These are phyloP conservation scores for Lasioglossum albipes DNA, from an alignment of 1,140 invertebrate species.

Conservation along the genomic window DNA sequence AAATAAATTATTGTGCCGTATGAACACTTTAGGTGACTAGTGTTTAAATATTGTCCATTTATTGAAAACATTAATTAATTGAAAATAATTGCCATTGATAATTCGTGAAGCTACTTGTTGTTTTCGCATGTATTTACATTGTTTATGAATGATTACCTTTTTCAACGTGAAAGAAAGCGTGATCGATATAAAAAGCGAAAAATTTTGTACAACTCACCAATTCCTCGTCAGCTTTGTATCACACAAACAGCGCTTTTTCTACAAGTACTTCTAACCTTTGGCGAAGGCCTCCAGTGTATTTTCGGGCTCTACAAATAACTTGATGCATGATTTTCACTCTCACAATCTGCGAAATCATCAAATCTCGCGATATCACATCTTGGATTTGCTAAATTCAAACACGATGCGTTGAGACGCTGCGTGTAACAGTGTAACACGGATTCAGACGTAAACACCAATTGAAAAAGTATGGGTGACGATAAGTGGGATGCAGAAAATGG, in stretches of 20 bases:
- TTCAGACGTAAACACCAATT: constrained; percentile 29
- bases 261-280: constrained; percentile 33
- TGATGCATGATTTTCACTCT: neutral
- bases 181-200: neutral
- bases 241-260: neutral
- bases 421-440: neutral
- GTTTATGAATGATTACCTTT: neutral
- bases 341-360: neutral
- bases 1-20: neutral
- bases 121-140: neutral
- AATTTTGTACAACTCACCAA: neutral
- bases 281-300: no score
- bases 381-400: constrained; percentile 7
- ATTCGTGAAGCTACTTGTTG: neutral
- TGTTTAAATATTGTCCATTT: neutral
- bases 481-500: constrained; percentile 17
- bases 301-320: neutral
- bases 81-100: neutral
- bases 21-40: no score
- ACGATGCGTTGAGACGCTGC: neutral
- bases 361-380: neutral
- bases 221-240: neutral
- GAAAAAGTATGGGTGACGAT: constrained; percentile 17
- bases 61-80: neutral
- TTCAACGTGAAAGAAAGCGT: neutral